Base-by-base conservation (phyloP, 2,113 vertebrate species). In the Picathartes gymnocephalus region DNA sequence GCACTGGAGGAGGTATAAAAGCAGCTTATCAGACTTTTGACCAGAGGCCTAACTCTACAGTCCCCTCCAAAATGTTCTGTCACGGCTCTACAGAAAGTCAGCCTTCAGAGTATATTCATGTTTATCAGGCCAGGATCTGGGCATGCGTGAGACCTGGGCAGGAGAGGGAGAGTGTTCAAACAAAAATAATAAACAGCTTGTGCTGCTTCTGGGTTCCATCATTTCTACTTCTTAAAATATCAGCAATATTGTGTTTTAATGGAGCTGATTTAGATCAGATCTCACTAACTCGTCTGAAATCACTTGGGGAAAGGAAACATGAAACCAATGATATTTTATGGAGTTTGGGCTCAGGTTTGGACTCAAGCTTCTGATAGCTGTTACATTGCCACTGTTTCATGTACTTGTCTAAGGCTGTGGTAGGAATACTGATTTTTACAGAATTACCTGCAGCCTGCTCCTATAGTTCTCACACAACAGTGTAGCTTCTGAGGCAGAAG, bases 11-110 rank as follows among this genome's bases (percentile, higher is more conserved):
- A 33, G 25, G 28, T 76, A 11, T 53, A 60, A 73, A 87, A 93
- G 3, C 30, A 64, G 6, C 22, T 86, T 58, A 30, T 47, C 35
- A 20, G 28, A 48, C 28, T 64, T 65, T 45, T 79, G 57, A 57
- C 42, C 18, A 40, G 37, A 70, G 13, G 5, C 21, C 39, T 54
- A 47, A 54, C 22, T 66, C 31, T 31, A 4, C 15, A 17, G 39
- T 50, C 24, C 20, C 8, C 13, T 16, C 20, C 6, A 4, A 83
- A 90, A 14, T 0, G 0, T 65, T 31, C 66, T 22, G 17, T 44
- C 47, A 24, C 68, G 53, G 27, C n/a, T 39, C 31, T 78, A 25
- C 44, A 47, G 45, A 8, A 66, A 83, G 47, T 51, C 83, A 66
- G 17, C 35, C 50, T 71, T 66, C 44, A 60, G 68, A 78, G n/a